A percentile compares a stretch with the other conserved stretches of the same genome.
These are phyloP conservation scores for Mactra quadrangularis DNA, from an alignment of 1,140 invertebrate genomes.

Conservation along the genomic window DNA sequence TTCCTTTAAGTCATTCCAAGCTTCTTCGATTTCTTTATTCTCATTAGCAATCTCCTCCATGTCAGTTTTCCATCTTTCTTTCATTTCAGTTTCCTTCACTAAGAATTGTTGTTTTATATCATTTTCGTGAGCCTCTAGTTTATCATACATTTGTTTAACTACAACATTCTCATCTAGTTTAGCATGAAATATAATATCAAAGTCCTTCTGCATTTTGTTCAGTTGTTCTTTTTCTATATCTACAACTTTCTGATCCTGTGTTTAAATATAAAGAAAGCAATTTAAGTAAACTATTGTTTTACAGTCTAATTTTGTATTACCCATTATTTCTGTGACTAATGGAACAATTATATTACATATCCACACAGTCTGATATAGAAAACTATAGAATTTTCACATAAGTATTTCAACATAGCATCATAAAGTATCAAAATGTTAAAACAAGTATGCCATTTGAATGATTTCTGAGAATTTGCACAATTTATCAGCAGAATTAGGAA, in stretches of 20 bases:
- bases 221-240: conserved; percentile 53
- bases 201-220: conserved; percentile 45
- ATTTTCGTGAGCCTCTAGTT: conserved; percentile 60
- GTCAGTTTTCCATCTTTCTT: conserved; percentile 66
- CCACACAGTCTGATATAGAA: too few relatives aligned
- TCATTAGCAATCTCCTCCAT: conserved; percentile 71
- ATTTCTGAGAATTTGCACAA: too few relatives aligned
- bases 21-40: conserved; percentile 74
- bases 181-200: conserved; percentile 49
- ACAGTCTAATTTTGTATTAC: too few relatives aligned
- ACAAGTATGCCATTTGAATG: too few relatives aligned
- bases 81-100: conserved; percentile 63
- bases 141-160: conserved; percentile 64
- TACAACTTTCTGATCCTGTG: conserved; percentile 54
- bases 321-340: too few relatives aligned
- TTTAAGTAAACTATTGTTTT: too few relatives aligned
- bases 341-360: too few relatives aligned
- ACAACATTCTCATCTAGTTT: conserved; percentile 59
- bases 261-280: neutral
- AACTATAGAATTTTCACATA: too few relatives aligned
- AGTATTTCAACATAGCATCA: too few relatives aligned
- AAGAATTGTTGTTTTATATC: conserved; percentile 61
- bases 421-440: too few relatives aligned
- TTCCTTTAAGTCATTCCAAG: conserved; percentile 76
- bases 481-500: too few relatives aligned